Percentiles rank a stretch among this genome's conserved stretches.
Evolutionary conservation across 2,797 vertebrate species (phyloP).

Genomic region (Hyperoplus lanceolatus): DNA sequence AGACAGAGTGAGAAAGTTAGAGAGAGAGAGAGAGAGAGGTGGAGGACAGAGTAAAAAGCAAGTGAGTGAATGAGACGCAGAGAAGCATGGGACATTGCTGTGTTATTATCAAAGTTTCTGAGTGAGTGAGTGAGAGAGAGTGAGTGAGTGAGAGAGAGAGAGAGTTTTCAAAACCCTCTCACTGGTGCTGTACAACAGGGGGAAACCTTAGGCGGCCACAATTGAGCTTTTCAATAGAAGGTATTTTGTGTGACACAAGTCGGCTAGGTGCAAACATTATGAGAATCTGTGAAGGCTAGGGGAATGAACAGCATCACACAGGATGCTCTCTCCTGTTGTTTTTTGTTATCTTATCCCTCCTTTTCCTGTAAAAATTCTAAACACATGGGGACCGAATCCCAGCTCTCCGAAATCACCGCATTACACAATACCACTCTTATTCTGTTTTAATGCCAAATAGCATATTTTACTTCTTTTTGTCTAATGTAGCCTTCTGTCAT

Average conservation of each 20-base stretch:
- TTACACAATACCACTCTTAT: background rate
- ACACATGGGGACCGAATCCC: conserved; percentile 22
- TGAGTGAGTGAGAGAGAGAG: conserved; percentile 7
- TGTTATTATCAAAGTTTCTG: conserved; percentile 37
- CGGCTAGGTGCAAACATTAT: conserved; percentile 17
- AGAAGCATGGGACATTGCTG: background rate
- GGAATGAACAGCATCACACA: conserved; percentile 31
- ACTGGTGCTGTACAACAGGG: conserved; percentile 25
- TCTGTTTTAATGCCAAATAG: background rate
- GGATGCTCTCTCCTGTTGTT: conserved; percentile 47
- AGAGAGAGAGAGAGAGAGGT: conserved; percentile 22
- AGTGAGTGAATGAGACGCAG: background rate
- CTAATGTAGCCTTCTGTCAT: background rate
- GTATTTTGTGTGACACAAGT: conserved; percentile 1
- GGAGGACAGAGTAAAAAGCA: conserved; percentile 24
- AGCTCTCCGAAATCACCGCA: background rate
- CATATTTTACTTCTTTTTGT: background rate
- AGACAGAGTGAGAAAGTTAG: conserved; percentile 44
- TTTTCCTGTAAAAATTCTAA: conserved; percentile 56
- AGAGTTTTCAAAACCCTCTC: conserved; percentile 44
- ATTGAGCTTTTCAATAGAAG: background rate
- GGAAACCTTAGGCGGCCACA: conserved; percentile 20
- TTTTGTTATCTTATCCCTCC: conserved; percentile 51
- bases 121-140: background rate
- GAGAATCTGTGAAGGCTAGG: background rate